Conservation (phyloP, 2,797 vertebrate species). For the Lophotriccus pileatus region DNA sequence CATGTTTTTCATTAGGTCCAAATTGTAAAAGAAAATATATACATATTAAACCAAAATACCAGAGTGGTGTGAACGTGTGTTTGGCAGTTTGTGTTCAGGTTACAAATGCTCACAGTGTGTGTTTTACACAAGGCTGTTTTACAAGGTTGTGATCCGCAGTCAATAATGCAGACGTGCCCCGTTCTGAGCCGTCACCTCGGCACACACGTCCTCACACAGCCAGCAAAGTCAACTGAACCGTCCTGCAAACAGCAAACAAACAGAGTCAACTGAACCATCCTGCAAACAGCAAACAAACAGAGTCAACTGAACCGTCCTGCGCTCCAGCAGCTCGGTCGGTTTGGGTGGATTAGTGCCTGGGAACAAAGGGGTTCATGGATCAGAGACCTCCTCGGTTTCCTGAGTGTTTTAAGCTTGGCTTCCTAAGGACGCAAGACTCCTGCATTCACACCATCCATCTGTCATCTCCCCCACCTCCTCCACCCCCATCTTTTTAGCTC, state of each 20-base stretch:
- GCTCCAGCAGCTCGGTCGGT: background rate
- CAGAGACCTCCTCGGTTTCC: background rate
- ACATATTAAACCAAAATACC: conserved; percentile 39
- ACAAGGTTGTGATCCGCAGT: background rate
- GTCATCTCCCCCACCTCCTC: background rate
- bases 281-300: background rate
- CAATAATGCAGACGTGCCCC: background rate
- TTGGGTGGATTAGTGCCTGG: background rate
- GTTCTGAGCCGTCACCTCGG: background rate
- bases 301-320: background rate
- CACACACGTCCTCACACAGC: background rate
- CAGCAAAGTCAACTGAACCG: background rate
- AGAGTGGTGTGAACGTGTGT: background rate
- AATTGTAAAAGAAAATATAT: conserved; percentile 59
- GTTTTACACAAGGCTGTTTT: background rate
- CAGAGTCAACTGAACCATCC: background rate
- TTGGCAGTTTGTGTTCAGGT: conserved; percentile 26
- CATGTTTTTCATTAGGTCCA: conserved; percentile 47
- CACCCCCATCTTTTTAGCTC: background rate
- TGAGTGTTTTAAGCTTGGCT: background rate
- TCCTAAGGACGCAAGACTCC: background rate
- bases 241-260: background rate
- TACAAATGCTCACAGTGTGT: background rate
- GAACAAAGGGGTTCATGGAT: conserved; percentile 35
- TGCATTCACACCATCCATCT: conserved; percentile 37